These are phyloP conservation scores for Lynx canadensis DNA, from an alignment of 2,113 vertebrate species.

Conservation along the genomic window DNA sequence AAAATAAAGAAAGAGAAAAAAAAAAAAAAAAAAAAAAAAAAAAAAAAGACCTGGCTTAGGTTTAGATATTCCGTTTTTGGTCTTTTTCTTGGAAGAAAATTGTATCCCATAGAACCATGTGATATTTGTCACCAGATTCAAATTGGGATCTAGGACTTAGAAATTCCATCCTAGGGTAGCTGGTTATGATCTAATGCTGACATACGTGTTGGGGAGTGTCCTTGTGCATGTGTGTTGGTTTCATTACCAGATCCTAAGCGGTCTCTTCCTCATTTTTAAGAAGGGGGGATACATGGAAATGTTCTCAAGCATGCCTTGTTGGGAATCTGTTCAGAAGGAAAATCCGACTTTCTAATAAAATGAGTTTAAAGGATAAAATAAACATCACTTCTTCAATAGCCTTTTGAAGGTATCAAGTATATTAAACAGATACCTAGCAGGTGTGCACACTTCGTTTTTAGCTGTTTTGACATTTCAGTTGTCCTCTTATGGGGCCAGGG, in stretches of 20 bases:
- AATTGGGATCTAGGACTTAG: not conserved
- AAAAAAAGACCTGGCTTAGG: no score
- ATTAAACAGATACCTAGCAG: not conserved
- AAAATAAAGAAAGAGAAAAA: no score
- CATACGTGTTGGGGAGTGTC: not conserved
- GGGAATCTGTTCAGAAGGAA: constrained; percentile 17
- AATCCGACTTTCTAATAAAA: constrained; percentile 3
- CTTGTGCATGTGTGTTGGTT: not conserved
- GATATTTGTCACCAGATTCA: not conserved
- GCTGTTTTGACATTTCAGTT: not conserved
- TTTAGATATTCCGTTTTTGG: not conserved
- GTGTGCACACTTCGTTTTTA: not conserved
- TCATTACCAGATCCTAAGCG: not conserved
- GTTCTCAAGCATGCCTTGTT: not conserved
- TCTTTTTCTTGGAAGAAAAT: constrained; percentile 38
- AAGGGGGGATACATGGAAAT: not conserved
- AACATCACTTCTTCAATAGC: not conserved
- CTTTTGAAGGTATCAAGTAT: not conserved
- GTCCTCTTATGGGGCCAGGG: not conserved
- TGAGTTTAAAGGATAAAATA: not conserved
- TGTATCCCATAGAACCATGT: not conserved
- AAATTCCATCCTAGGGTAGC: not conserved
- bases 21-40: no score
- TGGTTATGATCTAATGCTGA: not conserved
- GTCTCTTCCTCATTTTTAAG: constrained; percentile 45